These are phyloP conservation scores for Lasioglossum lativentre DNA, from an alignment of 2,888 invertebrate genomes.

Conservation along the genomic window DNA sequence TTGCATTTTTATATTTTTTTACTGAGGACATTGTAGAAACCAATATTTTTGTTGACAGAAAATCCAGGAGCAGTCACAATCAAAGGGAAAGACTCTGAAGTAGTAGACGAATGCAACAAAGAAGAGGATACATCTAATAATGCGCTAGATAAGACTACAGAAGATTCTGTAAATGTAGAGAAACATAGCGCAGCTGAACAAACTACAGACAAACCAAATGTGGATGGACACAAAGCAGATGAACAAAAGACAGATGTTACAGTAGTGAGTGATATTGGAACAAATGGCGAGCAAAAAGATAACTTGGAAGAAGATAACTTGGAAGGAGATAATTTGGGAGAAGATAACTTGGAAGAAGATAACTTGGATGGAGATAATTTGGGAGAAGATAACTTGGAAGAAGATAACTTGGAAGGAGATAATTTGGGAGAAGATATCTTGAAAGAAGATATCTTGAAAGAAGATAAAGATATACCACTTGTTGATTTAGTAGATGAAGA, in stretches of 20 bases:
- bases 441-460: not conserved
- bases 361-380: not conserved
- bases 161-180: not conserved
- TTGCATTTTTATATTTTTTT: not conserved
- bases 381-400: not conserved
- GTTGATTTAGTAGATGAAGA: not conserved
- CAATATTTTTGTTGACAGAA: conserved; percentile 62
- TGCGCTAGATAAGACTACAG: not conserved
- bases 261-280: not conserved
- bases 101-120: conserved; percentile 76
- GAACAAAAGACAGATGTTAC: not conserved
- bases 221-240: not conserved
- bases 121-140: conserved; percentile 67
- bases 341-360: not conserved
- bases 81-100: conserved; percentile 78
- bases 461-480: not conserved
- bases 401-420: no score
- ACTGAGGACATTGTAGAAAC: not conserved
- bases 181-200: not conserved
- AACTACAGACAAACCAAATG: not conserved
- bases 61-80: conserved; percentile 71
- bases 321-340: not conserved
- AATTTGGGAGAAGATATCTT: no score
- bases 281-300: not conserved
- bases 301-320: not conserved